Conservation (phyloP, 2,797 vertebrate species). For the Lithobates sylvaticus region DNA sequence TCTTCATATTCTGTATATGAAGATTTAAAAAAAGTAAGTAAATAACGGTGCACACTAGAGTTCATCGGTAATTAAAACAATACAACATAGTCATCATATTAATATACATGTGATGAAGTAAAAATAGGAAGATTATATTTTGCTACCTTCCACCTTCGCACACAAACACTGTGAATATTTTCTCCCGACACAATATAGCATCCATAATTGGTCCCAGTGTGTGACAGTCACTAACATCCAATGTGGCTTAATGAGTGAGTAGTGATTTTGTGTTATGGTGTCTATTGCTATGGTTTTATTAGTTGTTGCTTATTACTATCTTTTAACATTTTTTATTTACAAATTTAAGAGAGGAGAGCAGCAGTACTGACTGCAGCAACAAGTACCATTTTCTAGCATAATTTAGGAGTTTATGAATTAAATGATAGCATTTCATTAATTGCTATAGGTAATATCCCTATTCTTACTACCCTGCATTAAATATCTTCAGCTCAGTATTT, state of each 20-base stretch:
- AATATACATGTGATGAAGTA: background rate
- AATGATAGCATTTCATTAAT: no score
- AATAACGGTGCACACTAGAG: no score
- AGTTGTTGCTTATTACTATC: background rate
- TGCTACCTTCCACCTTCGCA: background rate
- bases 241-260: background rate
- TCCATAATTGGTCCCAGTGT: slow-evolving; percentile 2
- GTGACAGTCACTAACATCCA: background rate
- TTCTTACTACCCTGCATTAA: no score
- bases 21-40: no score
- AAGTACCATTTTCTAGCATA: background rate
- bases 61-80: background rate
- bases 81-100: background rate
- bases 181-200: background rate
- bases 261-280: background rate
- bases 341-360: background rate
- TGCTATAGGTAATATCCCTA: no score
- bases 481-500: no score
- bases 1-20: background rate
- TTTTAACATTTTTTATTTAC: background rate
- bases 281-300: background rate
- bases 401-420: no score
- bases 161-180: background rate
- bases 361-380: background rate
- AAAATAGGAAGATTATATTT: background rate